A percentile compares a stretch with the other conserved stretches of the same genome.
These are phyloP conservation scores for Pollenia amentaria DNA, from an alignment of 2,888 invertebrate species.

Conservation along the genomic window DNA sequence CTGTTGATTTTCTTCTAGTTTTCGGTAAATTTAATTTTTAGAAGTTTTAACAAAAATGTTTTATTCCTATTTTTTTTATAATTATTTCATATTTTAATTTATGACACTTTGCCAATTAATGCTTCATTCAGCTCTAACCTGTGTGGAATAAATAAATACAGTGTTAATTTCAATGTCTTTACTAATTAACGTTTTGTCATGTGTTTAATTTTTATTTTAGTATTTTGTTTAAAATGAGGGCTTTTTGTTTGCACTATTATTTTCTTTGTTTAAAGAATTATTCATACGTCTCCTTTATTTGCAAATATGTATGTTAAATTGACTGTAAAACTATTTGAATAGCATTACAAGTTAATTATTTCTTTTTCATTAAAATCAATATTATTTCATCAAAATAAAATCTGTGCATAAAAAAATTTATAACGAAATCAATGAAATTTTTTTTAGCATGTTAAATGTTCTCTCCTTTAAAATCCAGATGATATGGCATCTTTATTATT, in stretches of 20 bases:
- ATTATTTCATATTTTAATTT: background rate
- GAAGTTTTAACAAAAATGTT: background rate
- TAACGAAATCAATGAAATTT: no score
- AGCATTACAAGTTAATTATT: slow-evolving; percentile 8
- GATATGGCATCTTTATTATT: no score
- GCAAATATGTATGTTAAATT: slow-evolving; percentile 21
- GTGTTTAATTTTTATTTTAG: slow-evolving; percentile 28
- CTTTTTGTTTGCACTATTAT: slow-evolving; percentile 7
- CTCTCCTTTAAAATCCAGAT: no score
- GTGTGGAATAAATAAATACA: slow-evolving; percentile 13
- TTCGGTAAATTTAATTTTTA: no score
- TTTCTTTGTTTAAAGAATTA: slow-evolving; percentile 1
- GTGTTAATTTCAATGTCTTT: slow-evolving; percentile 61
- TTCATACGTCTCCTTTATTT: slow-evolving; percentile 4
- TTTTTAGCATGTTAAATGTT: no score
- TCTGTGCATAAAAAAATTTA: no score
- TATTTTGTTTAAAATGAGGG: slow-evolving; percentile 4
- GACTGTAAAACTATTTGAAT: slow-evolving; percentile 27
- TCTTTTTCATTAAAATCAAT: background rate
- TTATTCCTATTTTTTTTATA: background rate
- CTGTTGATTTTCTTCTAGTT: no score
- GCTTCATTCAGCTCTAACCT: background rate
- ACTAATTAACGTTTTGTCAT: slow-evolving; percentile 59
- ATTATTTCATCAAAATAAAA: no score
- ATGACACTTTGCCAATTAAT: slow-evolving; percentile 15